These are phyloP conservation scores for Seriola rivoliana DNA, from an alignment of 2,113 vertebrate species.

Conservation along the genomic window DNA sequence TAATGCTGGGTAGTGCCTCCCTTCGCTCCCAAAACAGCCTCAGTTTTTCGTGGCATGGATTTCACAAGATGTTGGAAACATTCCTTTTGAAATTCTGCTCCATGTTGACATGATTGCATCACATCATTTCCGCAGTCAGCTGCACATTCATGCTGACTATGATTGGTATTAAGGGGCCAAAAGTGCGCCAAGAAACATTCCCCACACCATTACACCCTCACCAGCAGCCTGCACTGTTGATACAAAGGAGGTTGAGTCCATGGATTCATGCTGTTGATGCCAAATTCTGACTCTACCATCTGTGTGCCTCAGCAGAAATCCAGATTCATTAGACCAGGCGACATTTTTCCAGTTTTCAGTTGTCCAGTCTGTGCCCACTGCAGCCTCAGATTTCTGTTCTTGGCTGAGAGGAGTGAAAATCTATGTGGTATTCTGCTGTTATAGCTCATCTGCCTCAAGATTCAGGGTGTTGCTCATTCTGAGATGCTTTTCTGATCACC, in stretches of 20 bases:
- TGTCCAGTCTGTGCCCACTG: too few relatives aligned
- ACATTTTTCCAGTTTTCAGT: background rate
- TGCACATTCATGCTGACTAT: background rate
- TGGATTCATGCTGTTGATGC: background rate
- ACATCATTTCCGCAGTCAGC: background rate
- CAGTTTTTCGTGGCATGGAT: background rate
- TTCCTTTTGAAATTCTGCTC: background rate
- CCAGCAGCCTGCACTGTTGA: background rate
- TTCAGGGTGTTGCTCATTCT: background rate
- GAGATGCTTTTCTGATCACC: background rate
- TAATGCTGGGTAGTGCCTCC: background rate
- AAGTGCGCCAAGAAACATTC: background rate
- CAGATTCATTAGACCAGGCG: background rate
- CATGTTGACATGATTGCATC: background rate
- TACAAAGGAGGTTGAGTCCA: background rate
- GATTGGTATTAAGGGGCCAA: background rate
- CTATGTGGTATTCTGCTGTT: background rate
- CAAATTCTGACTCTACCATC: background rate
- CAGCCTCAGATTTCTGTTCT: background rate
- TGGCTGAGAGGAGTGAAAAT: too few relatives aligned
- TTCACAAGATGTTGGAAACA: background rate
- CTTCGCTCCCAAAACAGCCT: background rate
- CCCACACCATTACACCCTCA: background rate
- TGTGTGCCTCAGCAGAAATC: background rate
- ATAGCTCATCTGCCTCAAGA: background rate